A percentile compares a stretch with the other conserved stretches of the same genome.
phyloP scores from a whole-genome alignment of 2,113 vertebrate species.

The Suricata suricatta region DNA sequence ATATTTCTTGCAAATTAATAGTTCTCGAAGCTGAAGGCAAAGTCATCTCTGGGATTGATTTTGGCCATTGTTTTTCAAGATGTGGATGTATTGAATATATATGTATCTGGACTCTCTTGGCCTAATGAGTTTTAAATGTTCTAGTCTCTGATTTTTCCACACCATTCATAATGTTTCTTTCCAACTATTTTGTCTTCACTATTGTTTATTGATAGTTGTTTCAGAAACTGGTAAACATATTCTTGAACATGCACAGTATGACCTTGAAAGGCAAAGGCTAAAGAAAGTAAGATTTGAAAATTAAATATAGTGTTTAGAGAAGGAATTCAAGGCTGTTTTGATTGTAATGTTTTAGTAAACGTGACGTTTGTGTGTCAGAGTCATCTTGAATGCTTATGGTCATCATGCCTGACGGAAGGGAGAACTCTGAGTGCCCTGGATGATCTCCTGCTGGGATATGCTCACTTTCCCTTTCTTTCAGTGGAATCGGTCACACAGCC shows the following conservation, averaged over 20 bases:
- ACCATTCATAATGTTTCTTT: neutral
- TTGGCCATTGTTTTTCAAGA: slow-evolving; percentile 33
- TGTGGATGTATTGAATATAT: neutral
- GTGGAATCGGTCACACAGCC: neutral
- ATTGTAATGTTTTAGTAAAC: slow-evolving; percentile 63
- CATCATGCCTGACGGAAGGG: slow-evolving; percentile 56
- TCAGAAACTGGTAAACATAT: neutral
- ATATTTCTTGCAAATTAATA: slow-evolving; percentile 15
- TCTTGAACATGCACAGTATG: slow-evolving; percentile 68
- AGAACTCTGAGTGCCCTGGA: neutral
- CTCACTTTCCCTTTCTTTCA: neutral
- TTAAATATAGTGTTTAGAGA: slow-evolving; percentile 60
- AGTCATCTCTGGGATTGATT: slow-evolving; percentile 32
- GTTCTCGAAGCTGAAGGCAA: slow-evolving; percentile 42
- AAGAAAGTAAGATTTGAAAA: slow-evolving; percentile 73
- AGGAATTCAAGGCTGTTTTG: slow-evolving; percentile 66
- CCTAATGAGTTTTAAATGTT: slow-evolving; percentile 32
- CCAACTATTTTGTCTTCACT: neutral
- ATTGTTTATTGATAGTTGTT: neutral
- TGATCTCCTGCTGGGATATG: neutral
- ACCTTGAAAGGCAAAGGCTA: slow-evolving; percentile 68
- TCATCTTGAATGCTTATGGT: slow-evolving; percentile 1
- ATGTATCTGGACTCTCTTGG: neutral
- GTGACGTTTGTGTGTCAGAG: slow-evolving; percentile 72
- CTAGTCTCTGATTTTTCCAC: slow-evolving; percentile 31